phyloP scores from a whole-genome alignment of 1,140 invertebrate genomes.

The Euwallacea similis region DNA sequence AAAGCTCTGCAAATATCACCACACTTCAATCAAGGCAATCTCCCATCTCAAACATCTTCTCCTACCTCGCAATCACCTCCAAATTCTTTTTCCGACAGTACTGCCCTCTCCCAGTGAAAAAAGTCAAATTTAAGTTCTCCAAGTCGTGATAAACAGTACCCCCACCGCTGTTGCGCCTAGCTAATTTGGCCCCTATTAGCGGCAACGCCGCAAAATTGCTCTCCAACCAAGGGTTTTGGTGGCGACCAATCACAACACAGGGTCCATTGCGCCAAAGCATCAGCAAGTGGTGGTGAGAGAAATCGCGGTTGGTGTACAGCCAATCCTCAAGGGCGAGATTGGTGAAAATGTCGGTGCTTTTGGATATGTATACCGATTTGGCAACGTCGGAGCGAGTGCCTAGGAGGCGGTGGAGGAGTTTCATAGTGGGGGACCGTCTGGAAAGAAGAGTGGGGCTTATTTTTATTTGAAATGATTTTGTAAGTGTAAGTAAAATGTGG shows the following conservation, averaged over 20 bases:
- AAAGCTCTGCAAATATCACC: conserved; percentile 59
- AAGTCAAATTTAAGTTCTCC: conserved; percentile 91
- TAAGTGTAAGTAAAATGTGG: too few species aligned
- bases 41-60: background rate
- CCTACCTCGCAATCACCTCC: conserved; percentile 71
- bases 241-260: conserved; percentile 91
- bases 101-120: conserved; percentile 75
- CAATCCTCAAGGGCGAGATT: conserved; percentile 95
- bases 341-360: conserved; percentile 83
- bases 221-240: conserved; percentile 97
- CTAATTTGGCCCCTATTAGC: conserved; percentile 68
- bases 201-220: conserved; percentile 66
- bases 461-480: too few species aligned
- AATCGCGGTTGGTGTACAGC: conserved; percentile 85
- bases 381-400: conserved; percentile 6
- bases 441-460: too few species aligned
- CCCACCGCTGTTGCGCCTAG: conserved; percentile 89
- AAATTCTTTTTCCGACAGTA: conserved; percentile 86
- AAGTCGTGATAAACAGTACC: conserved; percentile 96
- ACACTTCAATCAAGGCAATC: background rate
- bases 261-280: conserved; percentile 91
- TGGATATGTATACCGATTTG: conserved; percentile 63
- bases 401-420: too few species aligned
- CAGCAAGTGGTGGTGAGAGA: conserved; percentile 77
- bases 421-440: too few species aligned